A percentile compares a stretch with the other conserved stretches of the same genome.
phyloP scores from a whole-genome alignment of 2,797 vertebrate genomes.

The Silurus aristotelis region DNA sequence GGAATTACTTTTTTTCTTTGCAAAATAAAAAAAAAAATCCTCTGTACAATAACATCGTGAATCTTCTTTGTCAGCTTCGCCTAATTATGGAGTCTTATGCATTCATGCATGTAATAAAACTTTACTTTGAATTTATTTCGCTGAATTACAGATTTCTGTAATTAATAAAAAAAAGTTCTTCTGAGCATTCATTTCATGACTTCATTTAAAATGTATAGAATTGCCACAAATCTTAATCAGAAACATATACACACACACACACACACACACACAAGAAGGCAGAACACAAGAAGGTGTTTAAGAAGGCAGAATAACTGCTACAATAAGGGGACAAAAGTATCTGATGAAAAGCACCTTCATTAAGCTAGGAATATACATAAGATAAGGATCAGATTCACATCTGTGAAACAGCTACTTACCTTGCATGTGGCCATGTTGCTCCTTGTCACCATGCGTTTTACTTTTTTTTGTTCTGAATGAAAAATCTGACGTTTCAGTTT shows the following conservation, averaged over 20 bases:
- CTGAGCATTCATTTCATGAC: not conserved
- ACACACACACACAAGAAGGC: no score
- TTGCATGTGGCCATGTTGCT: not conserved
- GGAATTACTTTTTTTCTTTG: slow-evolving; percentile 18
- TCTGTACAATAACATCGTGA: slow-evolving; percentile 14
- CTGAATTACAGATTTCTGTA: slow-evolving; percentile 24
- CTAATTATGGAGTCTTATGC: slow-evolving; percentile 49
- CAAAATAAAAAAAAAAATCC: slow-evolving; percentile 34
- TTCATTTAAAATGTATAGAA: not conserved
- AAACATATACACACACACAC: no score
- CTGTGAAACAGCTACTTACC: not conserved
- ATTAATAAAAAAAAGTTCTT: not conserved
- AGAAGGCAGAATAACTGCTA: not conserved
- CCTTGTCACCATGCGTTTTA: not conserved
- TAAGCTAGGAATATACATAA: not conserved
- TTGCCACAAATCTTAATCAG: not conserved
- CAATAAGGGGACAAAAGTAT: not conserved
- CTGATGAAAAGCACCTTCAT: not conserved
- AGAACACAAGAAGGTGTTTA: not conserved
- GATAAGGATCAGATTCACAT: not conserved
- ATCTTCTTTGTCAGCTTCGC: slow-evolving; percentile 9
- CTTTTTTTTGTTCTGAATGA: not conserved
- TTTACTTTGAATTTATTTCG: slow-evolving; percentile 45
- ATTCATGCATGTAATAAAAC: slow-evolving; percentile 52
- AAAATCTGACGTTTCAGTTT: not conserved